phyloP scores from a whole-genome alignment of 2,888 invertebrate species.

The Nomada goodeniana region DNA sequence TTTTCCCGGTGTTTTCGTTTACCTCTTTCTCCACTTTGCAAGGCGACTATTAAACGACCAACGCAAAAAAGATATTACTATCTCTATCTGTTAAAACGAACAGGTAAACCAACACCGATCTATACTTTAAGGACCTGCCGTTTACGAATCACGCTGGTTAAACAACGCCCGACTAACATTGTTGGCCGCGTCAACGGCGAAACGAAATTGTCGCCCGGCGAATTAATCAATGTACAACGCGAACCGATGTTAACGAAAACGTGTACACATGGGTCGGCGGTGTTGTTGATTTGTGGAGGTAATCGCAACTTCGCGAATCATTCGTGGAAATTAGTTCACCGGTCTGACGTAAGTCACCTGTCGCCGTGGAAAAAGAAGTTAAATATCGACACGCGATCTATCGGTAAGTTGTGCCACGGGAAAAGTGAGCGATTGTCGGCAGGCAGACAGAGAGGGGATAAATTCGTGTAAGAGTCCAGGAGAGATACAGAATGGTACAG shows the following conservation, averaged over 20 bases:
- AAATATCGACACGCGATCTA: conserved; percentile 34
- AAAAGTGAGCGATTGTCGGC: conserved; percentile 46
- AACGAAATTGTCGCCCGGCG: conserved; percentile 7
- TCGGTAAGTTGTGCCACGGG: conserved; percentile 30
- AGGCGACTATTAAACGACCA: too few species aligned
- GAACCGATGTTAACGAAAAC: not conserved
- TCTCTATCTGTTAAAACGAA: too few species aligned
- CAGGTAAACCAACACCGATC: too few species aligned
- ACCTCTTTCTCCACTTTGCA: too few species aligned
- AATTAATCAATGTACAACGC: not conserved
- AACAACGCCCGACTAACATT: too few species aligned
- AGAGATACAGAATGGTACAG: conserved; percentile 76
- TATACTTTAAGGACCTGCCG: too few species aligned
- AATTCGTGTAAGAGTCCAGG: conserved; percentile 76
- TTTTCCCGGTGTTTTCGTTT: too few species aligned
- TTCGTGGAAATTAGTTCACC: conserved; percentile 16
- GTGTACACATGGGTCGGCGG: not conserved
- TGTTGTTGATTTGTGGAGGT: not conserved
- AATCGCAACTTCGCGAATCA: not conserved
- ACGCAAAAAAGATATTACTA: too few species aligned
- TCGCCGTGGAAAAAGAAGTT: conserved; percentile 9
- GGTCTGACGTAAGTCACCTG: conserved; percentile 30
- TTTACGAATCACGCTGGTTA: too few species aligned
- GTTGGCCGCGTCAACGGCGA: too few species aligned
- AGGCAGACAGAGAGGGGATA: conserved; percentile 68